phyloP scores from a whole-genome alignment of 2,113 vertebrate species.

The Sorex araneus region DNA sequence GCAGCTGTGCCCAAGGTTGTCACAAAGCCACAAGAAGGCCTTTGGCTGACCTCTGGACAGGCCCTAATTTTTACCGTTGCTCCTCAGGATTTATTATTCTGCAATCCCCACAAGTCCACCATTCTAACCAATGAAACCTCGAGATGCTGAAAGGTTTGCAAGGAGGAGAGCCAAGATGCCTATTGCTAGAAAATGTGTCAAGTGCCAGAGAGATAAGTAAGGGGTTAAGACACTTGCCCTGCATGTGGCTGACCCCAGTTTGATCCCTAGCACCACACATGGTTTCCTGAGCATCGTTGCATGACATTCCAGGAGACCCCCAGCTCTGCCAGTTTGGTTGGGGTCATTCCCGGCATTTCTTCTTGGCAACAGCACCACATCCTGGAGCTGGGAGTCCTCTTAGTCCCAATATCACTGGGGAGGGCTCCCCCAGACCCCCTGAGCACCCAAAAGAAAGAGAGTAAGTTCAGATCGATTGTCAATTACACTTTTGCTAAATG shows the following conservation, averaged over 20 bases:
- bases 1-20: background rate
- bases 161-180: background rate
- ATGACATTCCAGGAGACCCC: too few species aligned
- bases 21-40: slow-evolving; percentile 18
- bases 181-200: slow-evolving; percentile 37
- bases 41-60: slow-evolving; percentile 6
- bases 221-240: background rate
- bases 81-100: background rate
- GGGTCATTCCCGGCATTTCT: background rate
- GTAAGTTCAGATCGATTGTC: slow-evolving; percentile 5
- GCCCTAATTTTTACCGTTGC: slow-evolving; percentile 50
- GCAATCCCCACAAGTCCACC: background rate
- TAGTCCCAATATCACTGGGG: too few species aligned
- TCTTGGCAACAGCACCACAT: too few species aligned
- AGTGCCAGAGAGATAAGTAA: background rate
- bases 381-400: too few species aligned
- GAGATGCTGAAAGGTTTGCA: slow-evolving; percentile 44
- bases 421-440: too few species aligned
- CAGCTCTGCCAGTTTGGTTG: background rate
- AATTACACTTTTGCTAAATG: slow-evolving; percentile 27
- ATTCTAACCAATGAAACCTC: slow-evolving; percentile 13
- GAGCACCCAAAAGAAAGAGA: background rate
- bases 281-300: background rate
- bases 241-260: background rate
- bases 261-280: background rate